Evolutionary conservation across 2,888 invertebrate species (phyloP).

Genomic region (Panzeria rudis): DNA sequence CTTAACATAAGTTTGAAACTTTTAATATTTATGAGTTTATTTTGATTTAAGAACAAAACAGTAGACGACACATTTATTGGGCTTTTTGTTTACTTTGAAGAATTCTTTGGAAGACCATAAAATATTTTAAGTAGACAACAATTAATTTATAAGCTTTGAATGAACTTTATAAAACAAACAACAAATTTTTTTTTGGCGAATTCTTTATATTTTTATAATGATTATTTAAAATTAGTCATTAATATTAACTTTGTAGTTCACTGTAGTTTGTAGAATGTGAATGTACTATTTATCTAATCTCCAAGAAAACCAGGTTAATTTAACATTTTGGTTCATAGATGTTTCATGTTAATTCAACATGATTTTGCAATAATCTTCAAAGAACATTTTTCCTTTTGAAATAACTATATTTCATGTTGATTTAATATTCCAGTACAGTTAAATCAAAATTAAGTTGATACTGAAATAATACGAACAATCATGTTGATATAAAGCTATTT

Average conservation of each 20-base stretch:
- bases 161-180: background rate
- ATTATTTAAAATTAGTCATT: background rate
- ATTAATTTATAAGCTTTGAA: background rate
- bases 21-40: background rate
- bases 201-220: background rate
- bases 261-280: too few species aligned
- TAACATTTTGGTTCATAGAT: too few species aligned
- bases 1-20: background rate
- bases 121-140: background rate
- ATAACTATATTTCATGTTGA: too few species aligned
- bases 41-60: slow-evolving; percentile 3
- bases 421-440: too few species aligned
- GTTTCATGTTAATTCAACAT: too few species aligned
- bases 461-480: too few species aligned
- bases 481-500: too few species aligned
- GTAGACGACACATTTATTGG: background rate
- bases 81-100: background rate
- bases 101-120: background rate
- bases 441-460: too few species aligned
- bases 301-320: too few species aligned
- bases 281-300: too few species aligned
- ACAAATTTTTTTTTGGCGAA: background rate
- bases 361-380: too few species aligned
- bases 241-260: background rate
- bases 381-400: too few species aligned